phyloP scores from a whole-genome alignment of 2,113 vertebrate species.

The Chaetura pelagica region DNA sequence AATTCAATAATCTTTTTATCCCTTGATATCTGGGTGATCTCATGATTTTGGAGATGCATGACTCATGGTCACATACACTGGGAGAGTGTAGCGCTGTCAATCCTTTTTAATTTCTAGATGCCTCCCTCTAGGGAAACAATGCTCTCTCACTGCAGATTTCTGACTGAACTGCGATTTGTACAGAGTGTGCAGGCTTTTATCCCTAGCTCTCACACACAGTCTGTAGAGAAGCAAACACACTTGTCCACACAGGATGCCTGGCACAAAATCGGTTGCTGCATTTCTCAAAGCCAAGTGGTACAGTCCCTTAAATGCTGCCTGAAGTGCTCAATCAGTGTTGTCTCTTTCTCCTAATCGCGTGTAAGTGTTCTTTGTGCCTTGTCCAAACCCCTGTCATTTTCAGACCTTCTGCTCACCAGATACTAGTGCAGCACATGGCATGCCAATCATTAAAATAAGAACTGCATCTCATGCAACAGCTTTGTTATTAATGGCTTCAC shows the following conservation, averaged over 20 bases:
- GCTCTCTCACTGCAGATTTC: neutral
- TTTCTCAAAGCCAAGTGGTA: neutral
- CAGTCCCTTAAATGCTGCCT: neutral
- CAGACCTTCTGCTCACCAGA: neutral
- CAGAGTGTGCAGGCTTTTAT: rapidly evolving
- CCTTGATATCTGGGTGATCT: neutral
- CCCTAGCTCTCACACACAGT: neutral
- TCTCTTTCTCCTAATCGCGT: neutral
- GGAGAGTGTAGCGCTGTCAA: rapidly evolving
- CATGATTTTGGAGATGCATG: neutral
- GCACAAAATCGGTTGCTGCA: neutral
- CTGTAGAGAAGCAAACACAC: neutral
- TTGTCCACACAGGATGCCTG: neutral
- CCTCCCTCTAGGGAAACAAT: neutral
- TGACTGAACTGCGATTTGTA: neutral
- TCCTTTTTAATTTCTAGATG: neutral
- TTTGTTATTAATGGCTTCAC: neutral
- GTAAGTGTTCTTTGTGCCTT: neutral
- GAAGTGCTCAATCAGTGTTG: neutral
- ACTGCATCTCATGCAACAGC: rapidly evolving
- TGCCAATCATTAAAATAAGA: neutral
- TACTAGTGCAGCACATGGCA: rapidly evolving
- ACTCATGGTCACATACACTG: neutral
- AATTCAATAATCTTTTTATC: neutral
- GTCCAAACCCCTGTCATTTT: neutral